Evolutionary conservation across 2,797 vertebrate genomes (phyloP).

Genomic region (Pseudochaenichthys georgianus): DNA sequence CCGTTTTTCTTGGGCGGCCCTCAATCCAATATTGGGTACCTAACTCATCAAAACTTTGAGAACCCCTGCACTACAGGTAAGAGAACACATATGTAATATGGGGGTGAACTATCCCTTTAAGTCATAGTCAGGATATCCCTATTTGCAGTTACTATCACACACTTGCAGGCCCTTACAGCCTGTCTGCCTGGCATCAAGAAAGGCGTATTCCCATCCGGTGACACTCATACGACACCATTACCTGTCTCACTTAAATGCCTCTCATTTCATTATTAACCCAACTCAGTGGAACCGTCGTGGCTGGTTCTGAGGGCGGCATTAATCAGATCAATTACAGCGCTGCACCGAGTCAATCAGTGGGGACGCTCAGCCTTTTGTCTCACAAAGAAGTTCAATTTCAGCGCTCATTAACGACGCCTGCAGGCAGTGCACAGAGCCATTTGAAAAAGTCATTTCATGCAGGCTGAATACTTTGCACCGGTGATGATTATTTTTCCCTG

Average conservation of each 20-base stretch:
- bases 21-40: too few relatives aligned
- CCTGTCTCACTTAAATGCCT: slow-evolving; percentile 19
- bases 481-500: slow-evolving; percentile 21
- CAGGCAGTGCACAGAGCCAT: slow-evolving; percentile 29
- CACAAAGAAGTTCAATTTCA: slow-evolving; percentile 36
- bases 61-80: too few relatives aligned
- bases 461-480: slow-evolving; percentile 26
- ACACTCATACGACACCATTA: not conserved
- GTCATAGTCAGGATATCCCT: not conserved
- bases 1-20: too few relatives aligned
- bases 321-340: slow-evolving; percentile 60
- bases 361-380: slow-evolving; percentile 45
- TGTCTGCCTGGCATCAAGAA: slow-evolving; percentile 6
- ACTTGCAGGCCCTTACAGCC: slow-evolving; percentile 10
- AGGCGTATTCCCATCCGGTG: not conserved
- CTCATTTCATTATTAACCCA: slow-evolving; percentile 39
- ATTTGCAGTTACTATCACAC: slow-evolving; percentile 3
- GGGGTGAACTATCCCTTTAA: too few relatives aligned
- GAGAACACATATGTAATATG: too few relatives aligned
- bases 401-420: slow-evolving; percentile 47
- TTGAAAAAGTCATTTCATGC: slow-evolving; percentile 41
- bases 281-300: slow-evolving; percentile 21
- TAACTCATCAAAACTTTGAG: too few relatives aligned
- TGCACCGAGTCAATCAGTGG: slow-evolving; percentile 49
- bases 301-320: slow-evolving; percentile 37